Percentiles rank a stretch among this genome's conserved stretches.
These are phyloP conservation scores for Drosophila quasianomalipes DNA, from an alignment of 2,888 invertebrate genomes.

Conservation along the genomic window DNA sequence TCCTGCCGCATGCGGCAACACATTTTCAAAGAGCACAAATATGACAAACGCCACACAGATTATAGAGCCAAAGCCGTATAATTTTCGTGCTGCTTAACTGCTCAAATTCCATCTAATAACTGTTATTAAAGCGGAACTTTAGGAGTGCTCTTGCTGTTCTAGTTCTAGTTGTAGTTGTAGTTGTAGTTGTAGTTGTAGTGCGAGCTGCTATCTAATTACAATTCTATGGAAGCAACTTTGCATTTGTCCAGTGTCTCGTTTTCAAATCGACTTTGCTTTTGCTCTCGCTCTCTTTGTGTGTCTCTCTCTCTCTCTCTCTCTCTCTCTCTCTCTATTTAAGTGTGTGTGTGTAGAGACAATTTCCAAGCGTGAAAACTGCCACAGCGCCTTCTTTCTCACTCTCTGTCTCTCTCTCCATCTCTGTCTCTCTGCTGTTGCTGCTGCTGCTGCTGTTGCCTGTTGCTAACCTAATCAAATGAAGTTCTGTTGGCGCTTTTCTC, in stretches of 20 bases:
- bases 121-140: conserved; percentile 38
- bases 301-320: not conserved
- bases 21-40: conserved; percentile 23
- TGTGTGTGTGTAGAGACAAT: conserved; percentile 19
- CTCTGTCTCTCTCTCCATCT: not conserved
- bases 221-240: conserved; percentile 29
- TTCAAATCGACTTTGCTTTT: conserved; percentile 15
- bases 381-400: not conserved
- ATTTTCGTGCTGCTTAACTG: conserved; percentile 47
- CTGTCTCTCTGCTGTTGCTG: not conserved
- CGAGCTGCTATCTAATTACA: conserved; percentile 31
- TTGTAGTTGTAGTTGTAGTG: not conserved
- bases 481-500: conserved; percentile 55
- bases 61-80: conserved; percentile 25
- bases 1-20: conserved; percentile 11
- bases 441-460: conserved; percentile 22
- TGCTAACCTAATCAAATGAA: conserved; percentile 55
- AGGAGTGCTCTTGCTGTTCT: not conserved
- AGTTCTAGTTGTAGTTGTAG: not conserved
- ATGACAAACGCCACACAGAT: conserved; percentile 50
- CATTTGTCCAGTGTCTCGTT: conserved; percentile 37
- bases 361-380: conserved; percentile 62
- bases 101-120: conserved; percentile 47
- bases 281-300: not conserved
- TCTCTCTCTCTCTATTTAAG: not conserved